phyloP scores from a whole-genome alignment of 1,140 invertebrate species.

The Hydropsyche tenuis region DNA sequence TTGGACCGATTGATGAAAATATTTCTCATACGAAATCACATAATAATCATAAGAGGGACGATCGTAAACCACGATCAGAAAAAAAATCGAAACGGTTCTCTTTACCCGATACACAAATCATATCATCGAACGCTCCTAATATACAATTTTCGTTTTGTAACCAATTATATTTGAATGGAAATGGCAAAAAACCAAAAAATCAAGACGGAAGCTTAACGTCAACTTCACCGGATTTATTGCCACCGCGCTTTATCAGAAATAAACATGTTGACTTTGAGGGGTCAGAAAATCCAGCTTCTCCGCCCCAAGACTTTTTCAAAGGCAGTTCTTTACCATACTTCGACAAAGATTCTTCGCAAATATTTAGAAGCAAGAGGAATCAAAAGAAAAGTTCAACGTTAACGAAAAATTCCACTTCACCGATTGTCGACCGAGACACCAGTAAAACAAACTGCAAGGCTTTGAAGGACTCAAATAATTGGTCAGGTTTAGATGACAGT shows the following conservation, averaged over 20 bases:
- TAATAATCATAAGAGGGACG: constrained; percentile 20
- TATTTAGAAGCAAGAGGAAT: neutral
- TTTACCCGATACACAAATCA: constrained; percentile 30
- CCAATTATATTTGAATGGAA: constrained; percentile 60
- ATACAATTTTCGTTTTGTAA: constrained; percentile 62
- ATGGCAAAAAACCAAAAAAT: constrained; percentile 38
- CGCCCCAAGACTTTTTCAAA: constrained; percentile 55
- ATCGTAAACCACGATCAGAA: constrained; percentile 27
- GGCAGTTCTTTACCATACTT: constrained; percentile 56
- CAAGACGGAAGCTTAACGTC: constrained; percentile 18
- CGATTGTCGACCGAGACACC: constrained; percentile 1
- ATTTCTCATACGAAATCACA: neutral
- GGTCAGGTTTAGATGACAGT: neutral
- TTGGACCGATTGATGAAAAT: constrained; percentile 33
- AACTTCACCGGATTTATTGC: constrained; percentile 40
- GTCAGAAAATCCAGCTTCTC: constrained; percentile 50
- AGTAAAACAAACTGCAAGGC: neutral
- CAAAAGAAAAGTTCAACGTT: neutral
- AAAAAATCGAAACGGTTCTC: constrained; percentile 47
- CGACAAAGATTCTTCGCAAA: constrained; percentile 16
- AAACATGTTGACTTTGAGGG: constrained; percentile 49
- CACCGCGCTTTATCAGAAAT: constrained; percentile 19
- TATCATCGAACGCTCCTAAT: constrained; percentile 53
- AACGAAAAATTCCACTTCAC: neutral
- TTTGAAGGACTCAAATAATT: neutral